These are phyloP conservation scores for Chaetops frenatus DNA, from an alignment of 2,113 vertebrate genomes.

Conservation along the genomic window DNA sequence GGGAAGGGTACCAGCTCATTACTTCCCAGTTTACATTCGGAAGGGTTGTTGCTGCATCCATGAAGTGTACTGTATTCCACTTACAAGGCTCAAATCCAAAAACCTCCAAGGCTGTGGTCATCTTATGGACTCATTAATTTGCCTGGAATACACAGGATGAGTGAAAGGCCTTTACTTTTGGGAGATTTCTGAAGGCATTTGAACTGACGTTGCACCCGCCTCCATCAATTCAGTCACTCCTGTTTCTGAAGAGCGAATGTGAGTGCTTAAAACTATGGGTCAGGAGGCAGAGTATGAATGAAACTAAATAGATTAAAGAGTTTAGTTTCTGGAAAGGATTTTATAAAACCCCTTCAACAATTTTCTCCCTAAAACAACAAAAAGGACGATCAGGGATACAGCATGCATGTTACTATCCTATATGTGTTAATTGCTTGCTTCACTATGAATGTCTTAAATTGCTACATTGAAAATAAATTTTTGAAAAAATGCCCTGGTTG, in stretches of 20 bases:
- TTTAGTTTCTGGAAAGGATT: background rate
- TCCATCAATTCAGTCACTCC: background rate
- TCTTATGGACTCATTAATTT: background rate
- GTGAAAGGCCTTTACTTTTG: background rate
- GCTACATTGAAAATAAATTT: background rate
- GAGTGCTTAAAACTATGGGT: background rate
- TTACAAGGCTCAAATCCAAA: background rate
- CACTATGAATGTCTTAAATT: background rate
- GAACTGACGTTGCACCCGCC: background rate
- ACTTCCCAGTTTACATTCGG: background rate
- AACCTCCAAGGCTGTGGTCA: background rate
- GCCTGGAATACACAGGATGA: background rate
- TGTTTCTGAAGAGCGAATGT: background rate
- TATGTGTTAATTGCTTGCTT: background rate
- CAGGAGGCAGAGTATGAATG: background rate
- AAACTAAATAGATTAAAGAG: background rate
- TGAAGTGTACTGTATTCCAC: background rate
- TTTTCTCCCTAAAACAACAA: background rate
- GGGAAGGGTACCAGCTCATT: background rate
- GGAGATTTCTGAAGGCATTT: background rate
- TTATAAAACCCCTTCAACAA: background rate
- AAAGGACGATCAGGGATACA: background rate
- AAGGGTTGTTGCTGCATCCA: accelerated
- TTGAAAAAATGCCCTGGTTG: background rate
- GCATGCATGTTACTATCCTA: background rate